phyloP scores from a whole-genome alignment of 2,888 invertebrate genomes.

The Arge pagana region DNA sequence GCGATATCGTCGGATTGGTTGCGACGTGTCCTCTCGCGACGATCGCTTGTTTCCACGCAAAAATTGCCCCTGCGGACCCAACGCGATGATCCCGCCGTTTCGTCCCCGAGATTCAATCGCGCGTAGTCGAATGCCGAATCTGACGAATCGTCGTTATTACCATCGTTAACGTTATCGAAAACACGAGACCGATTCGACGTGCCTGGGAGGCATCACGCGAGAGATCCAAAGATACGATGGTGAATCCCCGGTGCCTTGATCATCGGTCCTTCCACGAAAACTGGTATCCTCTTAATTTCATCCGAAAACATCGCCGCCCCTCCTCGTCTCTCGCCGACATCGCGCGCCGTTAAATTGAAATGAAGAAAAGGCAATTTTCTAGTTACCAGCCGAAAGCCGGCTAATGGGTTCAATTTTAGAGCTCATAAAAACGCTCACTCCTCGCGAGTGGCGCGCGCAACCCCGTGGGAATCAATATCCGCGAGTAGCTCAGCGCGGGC shows the following conservation, averaged over 20 bases:
- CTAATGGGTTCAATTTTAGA: slow-evolving; percentile 37
- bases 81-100: too few relatives aligned
- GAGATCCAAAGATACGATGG: too few relatives aligned
- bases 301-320: slow-evolving; percentile 9
- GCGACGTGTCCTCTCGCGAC: too few relatives aligned
- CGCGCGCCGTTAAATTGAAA: slow-evolving; percentile 33
- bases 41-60: too few relatives aligned
- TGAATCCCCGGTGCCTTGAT: too few relatives aligned
- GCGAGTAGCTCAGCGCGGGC: slow-evolving; percentile 41
- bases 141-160: too few relatives aligned
- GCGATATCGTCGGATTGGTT: too few relatives aligned
- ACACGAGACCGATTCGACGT: neutral
- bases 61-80: too few relatives aligned
- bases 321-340: slow-evolving; percentile 1
- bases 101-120: too few relatives aligned
- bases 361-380: slow-evolving; percentile 37
- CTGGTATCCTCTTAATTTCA: slow-evolving; percentile 2
- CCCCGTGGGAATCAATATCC: slow-evolving; percentile 56
- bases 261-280: too few relatives aligned
- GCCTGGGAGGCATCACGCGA: neutral
- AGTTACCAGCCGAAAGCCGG: slow-evolving; percentile 36
- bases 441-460: slow-evolving; percentile 2
- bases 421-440: slow-evolving; percentile 33
- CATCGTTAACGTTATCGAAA: too few relatives aligned
- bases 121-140: too few relatives aligned